Evolutionary conservation across 1,140 invertebrate species (phyloP), one percentile per base, ranked within the genome.

Genomic region (Zaprionus davidi): DNA sequence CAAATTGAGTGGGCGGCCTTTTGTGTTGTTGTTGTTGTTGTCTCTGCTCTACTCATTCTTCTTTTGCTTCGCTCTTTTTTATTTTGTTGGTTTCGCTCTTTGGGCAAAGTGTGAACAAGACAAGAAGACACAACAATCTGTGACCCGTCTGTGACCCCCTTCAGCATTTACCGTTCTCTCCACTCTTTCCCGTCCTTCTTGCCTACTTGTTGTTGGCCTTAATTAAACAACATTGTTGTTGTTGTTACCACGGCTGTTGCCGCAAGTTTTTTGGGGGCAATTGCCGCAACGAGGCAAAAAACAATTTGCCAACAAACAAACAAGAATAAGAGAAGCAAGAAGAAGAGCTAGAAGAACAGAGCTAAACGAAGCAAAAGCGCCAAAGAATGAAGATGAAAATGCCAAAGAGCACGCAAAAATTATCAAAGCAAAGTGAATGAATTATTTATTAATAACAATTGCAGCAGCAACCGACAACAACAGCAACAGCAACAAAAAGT

Each of bases 381-480:
- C 31, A 38, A 44, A 31, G 20, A 36, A 56, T 51, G 46, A 51
- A 20, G 13, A 68, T 55, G 57, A 68, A 75, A 71, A 57, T 65
- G 38, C 26, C 46, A 59, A 57, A 58, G n/a, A 56, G 36, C 55
- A 68, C 22, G 51, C 66, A 59, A 67, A 53, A 51, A 31, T 12
- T 51, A 58, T 17, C n/a, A 53, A 62, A 36, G 11, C 41, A 44
- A 53, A 51, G 15, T 70, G 53, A 58, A 64, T 71, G 67, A 71
- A 75, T 63, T 71, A 75, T 76, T 76, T 71, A 74, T 76, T 71
- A 76, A 76, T 66, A 76, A 63, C 59, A 68, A 76, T 64, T 44
- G 64, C 59, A 62, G 59, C 28, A 59, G 20, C 34, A 55, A 31
- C 28, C 22, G 55, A 49, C 59, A 44, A 44, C 5, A 46, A 26